phyloP scores from a whole-genome alignment of 2,888 invertebrate species.

The Aelia acuminata region DNA sequence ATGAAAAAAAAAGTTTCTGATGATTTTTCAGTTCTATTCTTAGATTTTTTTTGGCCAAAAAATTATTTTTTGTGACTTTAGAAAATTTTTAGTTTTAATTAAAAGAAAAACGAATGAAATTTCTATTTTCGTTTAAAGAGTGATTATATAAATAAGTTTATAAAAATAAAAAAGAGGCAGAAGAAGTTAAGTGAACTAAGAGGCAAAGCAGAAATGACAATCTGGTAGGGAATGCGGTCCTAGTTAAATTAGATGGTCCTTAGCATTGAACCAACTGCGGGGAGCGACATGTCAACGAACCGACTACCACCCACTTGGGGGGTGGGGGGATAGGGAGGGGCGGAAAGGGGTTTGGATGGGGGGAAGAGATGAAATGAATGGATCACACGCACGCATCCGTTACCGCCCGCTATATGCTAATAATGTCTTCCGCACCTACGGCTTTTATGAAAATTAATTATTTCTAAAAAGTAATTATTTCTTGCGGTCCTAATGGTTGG shows the following conservation, averaged over 20 bases:
- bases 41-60: no score
- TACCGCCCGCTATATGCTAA: conserved; percentile 41
- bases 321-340: not conserved
- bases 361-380: no score
- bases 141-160: not conserved
- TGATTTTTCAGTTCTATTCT: no score
- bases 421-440: not conserved
- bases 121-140: no score
- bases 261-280: not conserved
- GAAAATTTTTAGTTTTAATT: no score
- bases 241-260: not conserved
- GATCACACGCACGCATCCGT: conserved; percentile 13
- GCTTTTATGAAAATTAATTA: conserved; percentile 5
- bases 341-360: no score
- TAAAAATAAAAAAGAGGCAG: not conserved
- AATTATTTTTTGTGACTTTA: no score
- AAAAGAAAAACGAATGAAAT: no score
- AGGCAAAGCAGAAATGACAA: not conserved
- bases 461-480: conserved; percentile 18
- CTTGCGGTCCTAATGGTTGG: not conserved
- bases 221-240: not conserved
- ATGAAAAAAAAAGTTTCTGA: no score
- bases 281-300: not conserved
- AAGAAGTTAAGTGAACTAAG: not conserved
- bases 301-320: not conserved